phyloP scores from a whole-genome alignment of 37 sponge, comb jelly and placozoan genomes.

The Axinella damicornis region DNA sequence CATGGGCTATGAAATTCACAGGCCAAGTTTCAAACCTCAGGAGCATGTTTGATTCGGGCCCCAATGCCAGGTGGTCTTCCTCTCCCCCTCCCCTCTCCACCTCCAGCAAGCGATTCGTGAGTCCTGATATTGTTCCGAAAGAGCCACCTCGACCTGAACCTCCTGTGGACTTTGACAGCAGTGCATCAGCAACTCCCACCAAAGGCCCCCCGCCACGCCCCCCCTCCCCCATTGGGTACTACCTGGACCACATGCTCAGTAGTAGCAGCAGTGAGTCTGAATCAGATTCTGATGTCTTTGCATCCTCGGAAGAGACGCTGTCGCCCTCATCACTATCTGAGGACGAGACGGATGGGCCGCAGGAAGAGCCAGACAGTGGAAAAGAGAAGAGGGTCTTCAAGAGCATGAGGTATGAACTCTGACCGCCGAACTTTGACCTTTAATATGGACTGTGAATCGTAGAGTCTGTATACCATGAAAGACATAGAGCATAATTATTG shows the following conservation, averaged over 20 bases:
- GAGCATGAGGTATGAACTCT: not conserved
- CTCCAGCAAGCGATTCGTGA: not conserved
- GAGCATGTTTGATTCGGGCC: slow-evolving; percentile 31
- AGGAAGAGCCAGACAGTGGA: not conserved
- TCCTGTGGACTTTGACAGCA: not conserved
- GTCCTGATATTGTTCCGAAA: slow-evolving; percentile 34
- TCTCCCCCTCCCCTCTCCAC: not conserved
- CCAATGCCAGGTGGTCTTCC: not conserved
- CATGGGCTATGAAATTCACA: not conserved
- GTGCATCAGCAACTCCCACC: not conserved
- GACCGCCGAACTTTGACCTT: not conserved
- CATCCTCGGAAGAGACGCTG: not conserved
- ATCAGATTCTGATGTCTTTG: not conserved
- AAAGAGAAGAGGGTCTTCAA: slow-evolving; percentile 23
- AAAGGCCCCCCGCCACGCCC: slow-evolving; percentile 51
- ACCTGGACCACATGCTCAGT: not conserved
- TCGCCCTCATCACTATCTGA: not conserved
- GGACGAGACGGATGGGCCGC: not conserved
- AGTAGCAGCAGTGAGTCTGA: not conserved
- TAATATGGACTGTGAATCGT: not conserved
- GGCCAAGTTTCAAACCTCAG: slow-evolving; percentile 54
- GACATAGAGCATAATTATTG: too few relatives aligned
- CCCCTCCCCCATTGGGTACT: slow-evolving; percentile 41
- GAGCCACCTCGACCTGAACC: not conserved
- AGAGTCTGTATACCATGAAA: too few relatives aligned